Conservation (phyloP, 2,888 invertebrate species). For the Celastrina argiolus region DNA sequence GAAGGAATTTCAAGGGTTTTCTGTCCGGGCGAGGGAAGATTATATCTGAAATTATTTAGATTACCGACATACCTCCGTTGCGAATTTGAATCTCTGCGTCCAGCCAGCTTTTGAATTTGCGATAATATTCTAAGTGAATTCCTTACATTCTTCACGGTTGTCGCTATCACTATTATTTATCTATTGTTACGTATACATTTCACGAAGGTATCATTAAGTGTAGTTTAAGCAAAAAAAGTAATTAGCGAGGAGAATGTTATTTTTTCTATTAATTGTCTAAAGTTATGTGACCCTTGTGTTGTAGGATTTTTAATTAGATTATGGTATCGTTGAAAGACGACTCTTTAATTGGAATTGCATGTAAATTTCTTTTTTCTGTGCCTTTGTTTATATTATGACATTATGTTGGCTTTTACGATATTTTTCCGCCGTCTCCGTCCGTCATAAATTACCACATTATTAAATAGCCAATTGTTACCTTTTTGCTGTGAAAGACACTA, state of each 20-base stretch:
- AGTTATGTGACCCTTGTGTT: slow-evolving; percentile 12
- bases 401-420: neutral
- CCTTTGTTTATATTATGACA: slow-evolving; percentile 10
- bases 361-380: slow-evolving; percentile 2
- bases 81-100: neutral
- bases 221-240: slow-evolving; percentile 9
- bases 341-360: neutral
- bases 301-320: slow-evolving; percentile 1
- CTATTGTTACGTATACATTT: neutral
- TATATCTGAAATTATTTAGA: slow-evolving; percentile 17
- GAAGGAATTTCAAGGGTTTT: slow-evolving; percentile 14
- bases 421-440: neutral
- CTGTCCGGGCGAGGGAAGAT: neutral
- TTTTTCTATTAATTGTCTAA: neutral
- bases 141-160: slow-evolving; percentile 4
- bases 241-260: neutral
- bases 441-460: neutral
- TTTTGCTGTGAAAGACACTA: neutral
- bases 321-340: slow-evolving; percentile 8
- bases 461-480: neutral
- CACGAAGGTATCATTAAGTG: slow-evolving; percentile 6
- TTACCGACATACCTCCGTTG: neutral
- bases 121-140: slow-evolving; percentile 4
- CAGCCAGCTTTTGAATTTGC: neutral
- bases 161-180: neutral